Evolutionary conservation across 2,888 invertebrate genomes (phyloP).

Genomic region (Acanthopleura granulata): DNA sequence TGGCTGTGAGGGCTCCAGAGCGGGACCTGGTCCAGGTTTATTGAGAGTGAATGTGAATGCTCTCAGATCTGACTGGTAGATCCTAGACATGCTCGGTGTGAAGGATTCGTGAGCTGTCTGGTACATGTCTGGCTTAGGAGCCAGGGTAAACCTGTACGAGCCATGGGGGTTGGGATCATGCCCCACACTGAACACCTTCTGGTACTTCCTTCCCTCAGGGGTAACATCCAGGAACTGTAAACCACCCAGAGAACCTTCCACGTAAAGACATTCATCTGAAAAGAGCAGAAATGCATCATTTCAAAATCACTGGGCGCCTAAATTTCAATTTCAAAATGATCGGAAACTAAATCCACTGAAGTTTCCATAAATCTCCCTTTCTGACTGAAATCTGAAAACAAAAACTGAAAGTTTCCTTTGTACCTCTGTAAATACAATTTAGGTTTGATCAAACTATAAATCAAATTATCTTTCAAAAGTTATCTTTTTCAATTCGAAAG

Average conservation of each 20-base stretch:
- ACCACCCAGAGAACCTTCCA: conserved; percentile 91
- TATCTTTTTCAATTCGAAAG: too few species aligned
- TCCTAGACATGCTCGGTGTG: conserved; percentile 18
- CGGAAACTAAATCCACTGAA: background rate
- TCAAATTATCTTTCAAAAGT: too few species aligned
- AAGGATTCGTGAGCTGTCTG: conserved; percentile 54
- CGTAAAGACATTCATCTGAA: conserved; percentile 74
- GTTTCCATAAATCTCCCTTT: background rate
- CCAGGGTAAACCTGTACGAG: conserved; percentile 17
- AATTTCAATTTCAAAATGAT: background rate
- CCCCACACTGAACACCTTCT: conserved; percentile 77
- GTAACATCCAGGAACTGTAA: conserved; percentile 89
- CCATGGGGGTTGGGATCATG: conserved; percentile 28
- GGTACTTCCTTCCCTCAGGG: conserved; percentile 83
- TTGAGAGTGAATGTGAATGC: conserved; percentile 38
- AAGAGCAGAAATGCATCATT: conserved; percentile 6
- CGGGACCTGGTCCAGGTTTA: conserved; percentile 18
- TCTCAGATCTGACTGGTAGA: conserved; percentile 28
- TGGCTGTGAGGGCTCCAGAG: background rate
- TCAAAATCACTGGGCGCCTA: background rate
- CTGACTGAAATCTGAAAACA: too few species aligned
- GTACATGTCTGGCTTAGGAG: conserved; percentile 65
- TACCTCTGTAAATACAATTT: too few species aligned
- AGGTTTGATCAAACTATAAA: too few species aligned
- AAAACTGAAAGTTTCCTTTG: too few species aligned